A percentile compares a stretch with the other conserved stretches of the same genome.
These are phyloP conservation scores for Acronicta leporina DNA, from an alignment of 2,888 invertebrate genomes.

Conservation along the genomic window DNA sequence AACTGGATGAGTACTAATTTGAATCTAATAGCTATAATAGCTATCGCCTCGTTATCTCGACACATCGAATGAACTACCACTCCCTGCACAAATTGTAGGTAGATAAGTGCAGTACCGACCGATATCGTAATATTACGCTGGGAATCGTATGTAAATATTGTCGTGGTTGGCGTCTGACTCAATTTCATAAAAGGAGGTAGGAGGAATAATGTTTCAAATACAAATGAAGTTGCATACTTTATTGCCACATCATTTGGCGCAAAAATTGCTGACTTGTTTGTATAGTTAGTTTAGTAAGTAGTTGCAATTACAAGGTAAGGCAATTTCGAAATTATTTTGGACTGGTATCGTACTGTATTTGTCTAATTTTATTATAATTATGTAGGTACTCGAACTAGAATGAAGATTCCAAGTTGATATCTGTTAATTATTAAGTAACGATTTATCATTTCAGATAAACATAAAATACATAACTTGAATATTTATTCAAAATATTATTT, in stretches of 20 bases:
- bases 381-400: too few species aligned
- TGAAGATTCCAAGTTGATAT: neutral
- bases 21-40: slow-evolving; percentile 59
- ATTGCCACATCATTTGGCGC: too few species aligned
- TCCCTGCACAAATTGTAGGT: slow-evolving; percentile 51
- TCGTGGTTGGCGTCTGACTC: slow-evolving; percentile 12
- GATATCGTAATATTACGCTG: slow-evolving; percentile 27
- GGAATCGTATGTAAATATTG: slow-evolving; percentile 40
- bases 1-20: slow-evolving; percentile 61
- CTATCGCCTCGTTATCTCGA: slow-evolving; percentile 52
- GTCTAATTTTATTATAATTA: too few species aligned
- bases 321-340: too few species aligned
- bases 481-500: too few species aligned
- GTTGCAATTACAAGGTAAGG: too few species aligned
- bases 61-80: slow-evolving; percentile 47
- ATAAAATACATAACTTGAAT: neutral
- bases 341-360: too few species aligned
- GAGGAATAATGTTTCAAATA: neutral
- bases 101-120: slow-evolving; percentile 52
- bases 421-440: neutral
- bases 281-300: too few species aligned
- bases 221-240: neutral
- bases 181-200: slow-evolving; percentile 10
- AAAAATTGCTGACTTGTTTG: too few species aligned
- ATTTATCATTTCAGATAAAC: neutral